phyloP scores from a whole-genome alignment of 2,888 invertebrate species.

The Ochropleura plecta region DNA sequence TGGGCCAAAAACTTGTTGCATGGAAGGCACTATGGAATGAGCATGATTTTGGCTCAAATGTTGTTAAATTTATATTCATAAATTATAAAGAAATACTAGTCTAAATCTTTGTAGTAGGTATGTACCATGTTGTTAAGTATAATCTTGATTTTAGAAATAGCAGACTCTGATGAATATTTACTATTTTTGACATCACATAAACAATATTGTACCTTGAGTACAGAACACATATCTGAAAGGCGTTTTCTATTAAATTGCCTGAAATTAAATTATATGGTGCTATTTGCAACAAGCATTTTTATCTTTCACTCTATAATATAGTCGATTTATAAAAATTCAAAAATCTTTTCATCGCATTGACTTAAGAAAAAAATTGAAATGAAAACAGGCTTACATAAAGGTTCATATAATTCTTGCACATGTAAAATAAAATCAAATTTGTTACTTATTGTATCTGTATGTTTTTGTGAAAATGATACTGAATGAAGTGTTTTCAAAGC shows the following conservation, averaged over 20 bases:
- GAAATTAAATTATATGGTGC: conserved; percentile 10
- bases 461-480: not conserved
- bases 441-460: not conserved
- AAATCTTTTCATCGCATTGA: not conserved
- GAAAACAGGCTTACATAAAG: not conserved
- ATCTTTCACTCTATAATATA: not conserved
- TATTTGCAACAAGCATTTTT: not conserved
- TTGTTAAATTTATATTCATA: not conserved
- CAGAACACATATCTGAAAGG: conserved; percentile 36
- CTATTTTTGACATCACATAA: conserved; percentile 25
- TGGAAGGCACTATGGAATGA: not conserved
- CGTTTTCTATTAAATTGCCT: conserved; percentile 25
- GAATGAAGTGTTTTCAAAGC: not conserved
- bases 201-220: conserved; percentile 7
- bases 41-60: conserved; percentile 1
- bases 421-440: conserved; percentile 1
- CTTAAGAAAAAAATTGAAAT: not conserved
- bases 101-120: conserved; percentile 10
- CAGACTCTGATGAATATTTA: conserved; percentile 17
- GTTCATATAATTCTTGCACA: conserved; percentile 14
- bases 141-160: not conserved
- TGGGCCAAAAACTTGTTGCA: not conserved
- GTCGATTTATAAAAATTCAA: not conserved
- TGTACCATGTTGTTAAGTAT: not conserved
- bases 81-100: conserved; percentile 11